These are phyloP conservation scores for Drosophila parabipectinata DNA, from an alignment of 1,140 invertebrate genomes.

Conservation along the genomic window DNA sequence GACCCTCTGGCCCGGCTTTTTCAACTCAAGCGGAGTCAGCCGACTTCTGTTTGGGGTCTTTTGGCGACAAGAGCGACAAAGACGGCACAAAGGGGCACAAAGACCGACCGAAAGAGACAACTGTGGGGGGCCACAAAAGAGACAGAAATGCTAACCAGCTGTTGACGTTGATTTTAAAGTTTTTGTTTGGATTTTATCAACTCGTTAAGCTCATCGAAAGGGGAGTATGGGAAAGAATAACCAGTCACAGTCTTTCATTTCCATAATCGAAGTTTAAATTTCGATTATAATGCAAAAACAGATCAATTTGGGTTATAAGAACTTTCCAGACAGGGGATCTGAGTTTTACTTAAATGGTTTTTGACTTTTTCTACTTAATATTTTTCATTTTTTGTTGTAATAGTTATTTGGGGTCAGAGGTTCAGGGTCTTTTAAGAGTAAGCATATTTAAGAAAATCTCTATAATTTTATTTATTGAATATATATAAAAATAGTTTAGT, in stretches of 20 bases:
- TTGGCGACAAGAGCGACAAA: slow-evolving; percentile 14
- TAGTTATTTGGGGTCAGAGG: too few relatives aligned
- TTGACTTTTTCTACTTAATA: too few relatives aligned
- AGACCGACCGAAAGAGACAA: background rate
- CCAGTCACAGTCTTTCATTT: background rate
- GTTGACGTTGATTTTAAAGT: slow-evolving; percentile 46
- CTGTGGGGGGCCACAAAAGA: background rate
- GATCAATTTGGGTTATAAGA: background rate
- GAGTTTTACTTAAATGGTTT: too few relatives aligned
- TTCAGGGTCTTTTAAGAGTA: too few relatives aligned
- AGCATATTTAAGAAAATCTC: too few relatives aligned
- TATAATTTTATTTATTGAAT: too few relatives aligned
- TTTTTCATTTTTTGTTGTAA: too few relatives aligned
- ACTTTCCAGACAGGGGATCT: background rate
- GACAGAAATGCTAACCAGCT: slow-evolving; percentile 37
- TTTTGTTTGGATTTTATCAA: slow-evolving; percentile 19
- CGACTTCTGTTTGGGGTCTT: slow-evolving; percentile 6
- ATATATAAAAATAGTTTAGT: too few relatives aligned
- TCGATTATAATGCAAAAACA: background rate
- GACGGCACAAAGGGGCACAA: slow-evolving; percentile 15
- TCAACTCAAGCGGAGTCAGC: slow-evolving; percentile 27
- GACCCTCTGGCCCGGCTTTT: slow-evolving; percentile 73
- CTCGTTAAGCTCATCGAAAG: slow-evolving; percentile 5
- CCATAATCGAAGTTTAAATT: background rate
- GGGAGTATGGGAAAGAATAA: slow-evolving; percentile 13